These are phyloP conservation scores for Chirona hameri DNA, from an alignment of 2,888 invertebrate species.

Conservation along the genomic window DNA sequence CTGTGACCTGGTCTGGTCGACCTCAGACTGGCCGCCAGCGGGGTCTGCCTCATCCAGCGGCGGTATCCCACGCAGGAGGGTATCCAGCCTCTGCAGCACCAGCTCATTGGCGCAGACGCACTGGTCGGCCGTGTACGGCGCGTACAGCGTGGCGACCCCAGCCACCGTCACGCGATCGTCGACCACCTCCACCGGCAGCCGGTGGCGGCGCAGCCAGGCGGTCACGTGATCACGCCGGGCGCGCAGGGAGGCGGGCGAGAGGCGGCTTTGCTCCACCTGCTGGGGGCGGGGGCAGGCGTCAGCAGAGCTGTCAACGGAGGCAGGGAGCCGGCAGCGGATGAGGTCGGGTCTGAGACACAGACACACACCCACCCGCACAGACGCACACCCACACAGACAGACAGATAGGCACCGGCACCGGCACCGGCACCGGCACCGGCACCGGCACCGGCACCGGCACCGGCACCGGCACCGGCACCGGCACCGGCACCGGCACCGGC, in stretches of 20 bases:
- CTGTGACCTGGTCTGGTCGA: too few relatives aligned
- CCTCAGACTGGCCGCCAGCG: neutral
- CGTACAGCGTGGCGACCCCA: neutral
- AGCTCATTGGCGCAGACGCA: conserved; percentile 12
- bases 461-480: too few relatives aligned
- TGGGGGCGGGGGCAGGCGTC: neutral
- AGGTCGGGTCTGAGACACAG: too few relatives aligned
- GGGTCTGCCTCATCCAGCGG: neutral
- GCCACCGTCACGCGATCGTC: conserved; percentile 9
- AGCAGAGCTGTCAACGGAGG: neutral
- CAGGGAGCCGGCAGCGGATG: too few relatives aligned
- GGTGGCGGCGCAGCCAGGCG: conserved; percentile 13
- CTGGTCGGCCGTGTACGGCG: neutral
- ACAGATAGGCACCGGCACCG: too few relatives aligned
- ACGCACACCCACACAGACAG: too few relatives aligned
- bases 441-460: too few relatives aligned
- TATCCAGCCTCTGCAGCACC: conserved; percentile 13
- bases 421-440: too few relatives aligned
- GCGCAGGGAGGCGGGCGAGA: neutral
- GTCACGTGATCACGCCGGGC: neutral
- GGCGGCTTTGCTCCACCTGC: neutral
- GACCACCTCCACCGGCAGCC: conserved; percentile 1
- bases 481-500: too few relatives aligned
- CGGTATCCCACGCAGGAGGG: neutral
- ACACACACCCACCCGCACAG: too few relatives aligned